Conservation (phyloP, 2,797 vertebrate genomes). For the Danio albolineatus region DNA sequence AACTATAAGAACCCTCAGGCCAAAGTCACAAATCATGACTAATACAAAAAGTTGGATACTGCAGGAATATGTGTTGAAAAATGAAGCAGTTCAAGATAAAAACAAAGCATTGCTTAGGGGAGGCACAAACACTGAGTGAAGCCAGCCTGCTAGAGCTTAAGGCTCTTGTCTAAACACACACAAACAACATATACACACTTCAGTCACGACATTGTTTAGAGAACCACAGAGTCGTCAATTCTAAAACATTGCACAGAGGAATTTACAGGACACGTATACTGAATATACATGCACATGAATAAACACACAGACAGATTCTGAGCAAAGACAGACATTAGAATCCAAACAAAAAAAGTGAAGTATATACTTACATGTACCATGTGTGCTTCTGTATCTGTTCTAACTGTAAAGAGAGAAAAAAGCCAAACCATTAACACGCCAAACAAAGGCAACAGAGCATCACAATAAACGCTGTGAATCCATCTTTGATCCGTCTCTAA, state of each 20-base stretch:
- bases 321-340: not conserved
- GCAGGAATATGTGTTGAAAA: not conserved
- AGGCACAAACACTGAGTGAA: constrained; percentile 13
- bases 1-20: not conserved
- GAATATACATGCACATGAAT: not conserved
- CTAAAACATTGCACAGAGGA: not conserved
- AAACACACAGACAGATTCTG: not conserved
- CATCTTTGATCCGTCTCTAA: constrained; percentile 44
- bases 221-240: not conserved
- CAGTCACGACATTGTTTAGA: not conserved
- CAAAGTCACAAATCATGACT: constrained; percentile 8
- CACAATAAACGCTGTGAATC: constrained; percentile 24
- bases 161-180: constrained; percentile 10
- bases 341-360: not conserved
- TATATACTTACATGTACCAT: constrained; percentile 97
- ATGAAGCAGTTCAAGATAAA: not conserved
- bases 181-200: not conserved
- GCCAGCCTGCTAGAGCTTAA: not conserved
- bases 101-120: constrained; percentile 8
- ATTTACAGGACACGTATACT: not conserved
- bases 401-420: constrained; percentile 80
- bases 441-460: constrained; percentile 19
- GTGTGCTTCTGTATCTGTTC: constrained; percentile 99
- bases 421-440: constrained; percentile 11
- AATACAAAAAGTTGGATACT: constrained; percentile 1